These are phyloP conservation scores for Ariolimax columbianus DNA, from an alignment of 2,888 invertebrate genomes.

Conservation along the genomic window DNA sequence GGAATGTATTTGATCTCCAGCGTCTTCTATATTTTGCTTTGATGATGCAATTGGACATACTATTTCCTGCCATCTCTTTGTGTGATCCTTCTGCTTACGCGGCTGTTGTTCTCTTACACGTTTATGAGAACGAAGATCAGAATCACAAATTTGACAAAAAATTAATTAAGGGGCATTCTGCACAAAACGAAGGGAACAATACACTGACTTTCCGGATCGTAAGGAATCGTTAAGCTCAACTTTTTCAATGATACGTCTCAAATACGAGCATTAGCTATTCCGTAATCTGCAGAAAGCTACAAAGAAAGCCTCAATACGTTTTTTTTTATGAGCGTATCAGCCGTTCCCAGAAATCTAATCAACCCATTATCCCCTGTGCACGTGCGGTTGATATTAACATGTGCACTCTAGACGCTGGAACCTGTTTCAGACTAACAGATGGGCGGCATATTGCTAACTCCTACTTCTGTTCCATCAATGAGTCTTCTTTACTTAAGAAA, in stretches of 20 bases:
- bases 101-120: too few species aligned
- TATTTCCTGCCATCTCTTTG: too few species aligned
- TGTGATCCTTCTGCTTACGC: too few species aligned
- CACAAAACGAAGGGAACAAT: too few species aligned
- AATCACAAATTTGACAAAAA: too few species aligned
- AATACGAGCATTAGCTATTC: background rate
- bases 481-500: background rate
- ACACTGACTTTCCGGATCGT: too few species aligned
- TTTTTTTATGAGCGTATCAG: background rate
- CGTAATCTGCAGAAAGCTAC: background rate
- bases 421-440: background rate
- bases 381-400: constrained; percentile 14
- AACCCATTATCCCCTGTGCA: constrained; percentile 3
- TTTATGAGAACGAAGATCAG: too few species aligned
- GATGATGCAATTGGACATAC: too few species aligned
- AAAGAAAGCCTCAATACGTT: background rate
- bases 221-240: too few species aligned
- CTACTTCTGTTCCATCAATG: background rate
- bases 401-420: background rate
- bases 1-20: too few species aligned
- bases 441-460: constrained; percentile 4
- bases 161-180: too few species aligned
- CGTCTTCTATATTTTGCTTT: too few species aligned
- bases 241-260: background rate
- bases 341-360: background rate